phyloP scores from a whole-genome alignment of 2,113 vertebrate genomes.

The Chroicocephalus ridibundus region DNA sequence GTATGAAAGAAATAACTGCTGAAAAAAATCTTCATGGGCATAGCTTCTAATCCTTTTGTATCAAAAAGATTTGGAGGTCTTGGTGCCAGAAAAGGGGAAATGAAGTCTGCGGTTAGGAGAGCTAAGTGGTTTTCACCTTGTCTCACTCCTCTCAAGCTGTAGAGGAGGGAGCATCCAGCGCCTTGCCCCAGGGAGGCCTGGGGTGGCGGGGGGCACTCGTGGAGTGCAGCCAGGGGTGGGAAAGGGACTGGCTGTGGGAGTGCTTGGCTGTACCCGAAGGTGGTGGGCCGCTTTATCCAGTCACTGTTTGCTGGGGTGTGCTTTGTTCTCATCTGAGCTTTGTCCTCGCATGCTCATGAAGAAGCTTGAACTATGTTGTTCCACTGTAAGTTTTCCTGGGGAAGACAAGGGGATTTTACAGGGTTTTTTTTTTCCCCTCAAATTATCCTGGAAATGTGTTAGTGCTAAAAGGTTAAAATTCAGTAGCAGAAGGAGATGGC shows the following conservation, averaged over 20 bases:
- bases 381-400: background rate
- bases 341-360: rapidly evolving
- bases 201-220: rapidly evolving
- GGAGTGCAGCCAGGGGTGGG: background rate
- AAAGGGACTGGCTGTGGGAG: background rate
- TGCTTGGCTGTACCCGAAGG: background rate
- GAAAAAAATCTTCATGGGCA: background rate
- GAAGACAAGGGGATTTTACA: background rate
- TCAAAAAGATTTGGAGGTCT: background rate
- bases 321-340: background rate
- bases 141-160: background rate
- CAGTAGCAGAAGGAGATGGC: background rate
- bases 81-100: background rate
- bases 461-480: background rate
- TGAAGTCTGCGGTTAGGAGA: background rate
- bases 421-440: background rate
- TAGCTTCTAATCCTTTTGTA: background rate
- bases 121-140: background rate
- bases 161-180: background rate
- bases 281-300: background rate
- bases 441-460: background rate
- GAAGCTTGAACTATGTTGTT: background rate
- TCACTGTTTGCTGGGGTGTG: background rate
- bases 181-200: background rate
- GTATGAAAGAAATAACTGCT: background rate